Base-by-base conservation (phyloP, 2,888 invertebrate species). In the Teinopalpus imperialis region DNA sequence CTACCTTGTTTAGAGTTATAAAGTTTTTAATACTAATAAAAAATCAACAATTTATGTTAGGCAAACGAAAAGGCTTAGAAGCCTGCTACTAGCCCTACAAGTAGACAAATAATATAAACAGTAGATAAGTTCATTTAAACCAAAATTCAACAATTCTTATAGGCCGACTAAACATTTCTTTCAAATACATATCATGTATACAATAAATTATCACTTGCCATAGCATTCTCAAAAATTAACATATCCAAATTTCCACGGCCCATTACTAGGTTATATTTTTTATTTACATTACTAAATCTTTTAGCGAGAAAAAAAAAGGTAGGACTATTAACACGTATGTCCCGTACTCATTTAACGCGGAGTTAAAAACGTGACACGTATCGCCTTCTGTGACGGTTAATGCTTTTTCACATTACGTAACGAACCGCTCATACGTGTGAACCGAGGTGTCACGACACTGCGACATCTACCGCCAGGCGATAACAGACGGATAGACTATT, bases 351-450 rank as follows among this genome's bases (percentile, higher is more conserved):
- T 10, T 32, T 40, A 37, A 37, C 42, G 9, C 42, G 14, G 7
- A 13, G 21, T 27, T 26, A 20, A 41, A 40, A 39, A 35, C 34
- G 40, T 35, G 34, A 41, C 46, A 29, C 18, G 39, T 27, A 35
- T 41, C 29, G 14, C 4, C 20, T 13, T 23, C 7, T 8, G 13
- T 10, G 24, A 27, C 26, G 5, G n/a, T 24, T 27, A 8, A 26
- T 31, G 20, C 20, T 29, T 18, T 23, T 42, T 42, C 20, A 34
- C 26, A 42, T 34, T 34, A 35, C 36, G 9, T 37, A 49, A 46
- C 46, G 49, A 46, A 46, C 42, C 26, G 43, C 9, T 26, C 16
- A 39, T 41, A 36, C 36, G 43, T 47, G 51, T 40, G 45, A 43
- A 51, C n/a, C 29, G 47, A 41, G 47, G 26, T 42, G 42, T 12